Conservation (phyloP, 2,797 vertebrate genomes). For the Gallinago stenura region DNA sequence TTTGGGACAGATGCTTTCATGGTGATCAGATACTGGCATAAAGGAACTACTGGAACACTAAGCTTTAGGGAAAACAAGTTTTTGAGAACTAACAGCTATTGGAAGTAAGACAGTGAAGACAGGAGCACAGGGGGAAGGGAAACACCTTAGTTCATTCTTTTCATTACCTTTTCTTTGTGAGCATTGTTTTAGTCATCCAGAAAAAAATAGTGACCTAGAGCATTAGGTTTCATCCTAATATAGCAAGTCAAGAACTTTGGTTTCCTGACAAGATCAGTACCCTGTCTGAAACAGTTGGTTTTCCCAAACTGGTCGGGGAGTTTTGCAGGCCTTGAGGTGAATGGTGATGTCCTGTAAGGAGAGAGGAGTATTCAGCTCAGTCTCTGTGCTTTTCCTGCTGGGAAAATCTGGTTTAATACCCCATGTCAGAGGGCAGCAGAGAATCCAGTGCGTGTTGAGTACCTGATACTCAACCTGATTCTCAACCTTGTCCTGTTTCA, state of each 20-base stretch:
- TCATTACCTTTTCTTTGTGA: neutral
- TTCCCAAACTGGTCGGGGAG: fast-evolving
- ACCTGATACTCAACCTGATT: too few species aligned
- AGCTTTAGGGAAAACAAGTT: neutral
- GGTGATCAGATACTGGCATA: neutral
- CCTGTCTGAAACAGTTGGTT: fast-evolving
- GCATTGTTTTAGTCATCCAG: neutral
- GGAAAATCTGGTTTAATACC: neutral
- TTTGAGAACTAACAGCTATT: neutral
- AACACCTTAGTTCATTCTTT: neutral
- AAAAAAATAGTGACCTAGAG: neutral
- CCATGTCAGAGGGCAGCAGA: neutral
- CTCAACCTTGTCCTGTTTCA: neutral
- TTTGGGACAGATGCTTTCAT: neutral
- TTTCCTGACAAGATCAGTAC: neutral
- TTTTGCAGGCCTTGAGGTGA: neutral
- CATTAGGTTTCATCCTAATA: neutral
- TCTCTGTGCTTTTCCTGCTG: neutral
- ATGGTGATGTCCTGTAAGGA: neutral
- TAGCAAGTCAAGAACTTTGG: neutral
- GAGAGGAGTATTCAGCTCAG: neutral
- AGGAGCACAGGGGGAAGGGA: neutral
- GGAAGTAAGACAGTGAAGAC: neutral
- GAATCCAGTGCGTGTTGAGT: neutral
- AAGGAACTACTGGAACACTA: neutral